Evolutionary conservation across 2,888 invertebrate genomes (phyloP).

Genomic region (Ptychoptera contaminata): DNA sequence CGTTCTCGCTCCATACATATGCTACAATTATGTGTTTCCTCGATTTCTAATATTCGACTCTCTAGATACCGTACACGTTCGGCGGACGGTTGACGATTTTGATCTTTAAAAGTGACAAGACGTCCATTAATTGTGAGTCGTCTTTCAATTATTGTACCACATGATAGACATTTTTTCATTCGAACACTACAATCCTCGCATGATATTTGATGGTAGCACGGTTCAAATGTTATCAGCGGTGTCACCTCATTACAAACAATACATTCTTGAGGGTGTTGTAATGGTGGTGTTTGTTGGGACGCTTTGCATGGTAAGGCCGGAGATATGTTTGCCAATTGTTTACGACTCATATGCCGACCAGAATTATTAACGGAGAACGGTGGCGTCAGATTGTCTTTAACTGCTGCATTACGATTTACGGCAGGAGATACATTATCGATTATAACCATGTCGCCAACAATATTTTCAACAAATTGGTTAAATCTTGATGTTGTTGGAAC

Average conservation of each 20-base stretch:
- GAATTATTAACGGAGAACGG: too few species aligned
- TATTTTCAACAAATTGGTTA: too few species aligned
- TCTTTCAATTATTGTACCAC: constrained; percentile 42
- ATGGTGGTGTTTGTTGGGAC: not conserved
- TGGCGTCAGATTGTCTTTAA: too few species aligned
- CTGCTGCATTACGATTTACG: too few species aligned
- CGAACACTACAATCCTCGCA: constrained; percentile 60
- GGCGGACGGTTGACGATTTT: constrained; percentile 41
- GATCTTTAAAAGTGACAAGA: constrained; percentile 30
- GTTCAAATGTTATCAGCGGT: constrained; percentile 48
- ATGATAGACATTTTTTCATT: constrained; percentile 62
- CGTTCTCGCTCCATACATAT: constrained; percentile 76
- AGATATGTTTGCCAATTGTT: constrained; percentile 2
- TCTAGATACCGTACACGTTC: constrained; percentile 51
- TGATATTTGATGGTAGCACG: constrained; percentile 57
- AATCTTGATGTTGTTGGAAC: constrained; percentile 2
- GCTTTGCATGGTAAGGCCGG: not conserved
- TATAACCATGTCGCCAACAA: too few species aligned
- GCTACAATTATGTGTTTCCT: constrained; percentile 70
- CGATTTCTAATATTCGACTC: constrained; percentile 68
- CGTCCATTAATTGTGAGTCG: constrained; percentile 37
- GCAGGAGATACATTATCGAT: too few species aligned
- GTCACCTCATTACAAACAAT: constrained; percentile 54
- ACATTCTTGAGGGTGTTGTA: constrained; percentile 37
- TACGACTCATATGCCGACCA: constrained; percentile 10